Evolutionary conservation across 2,888 invertebrate species (phyloP).

Genomic region (Stenchaetothrips biformis): DNA sequence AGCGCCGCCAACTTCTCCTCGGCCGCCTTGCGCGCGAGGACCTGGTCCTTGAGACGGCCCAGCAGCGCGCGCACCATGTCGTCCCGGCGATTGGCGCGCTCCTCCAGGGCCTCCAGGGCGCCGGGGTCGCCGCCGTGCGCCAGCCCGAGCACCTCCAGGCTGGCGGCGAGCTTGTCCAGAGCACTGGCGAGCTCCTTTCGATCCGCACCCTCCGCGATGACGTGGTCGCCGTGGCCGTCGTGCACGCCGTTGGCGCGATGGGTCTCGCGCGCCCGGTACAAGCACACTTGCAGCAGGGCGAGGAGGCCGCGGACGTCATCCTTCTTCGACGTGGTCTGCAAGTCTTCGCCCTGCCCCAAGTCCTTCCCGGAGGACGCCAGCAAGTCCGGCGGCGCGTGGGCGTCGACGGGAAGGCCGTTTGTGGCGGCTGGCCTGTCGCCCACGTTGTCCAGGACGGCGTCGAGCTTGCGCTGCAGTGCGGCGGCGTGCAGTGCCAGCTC

Average conservation of each 20-base stretch:
- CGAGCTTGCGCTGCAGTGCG: background rate
- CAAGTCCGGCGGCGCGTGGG: background rate
- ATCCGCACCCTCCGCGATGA: background rate
- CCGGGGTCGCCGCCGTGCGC: background rate
- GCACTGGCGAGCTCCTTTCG: background rate
- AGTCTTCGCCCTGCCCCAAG: background rate
- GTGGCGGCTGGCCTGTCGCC: background rate
- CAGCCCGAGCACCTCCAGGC: background rate
- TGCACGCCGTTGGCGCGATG: too few species aligned
- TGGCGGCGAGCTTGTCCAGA: background rate
- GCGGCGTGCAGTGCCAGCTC: background rate
- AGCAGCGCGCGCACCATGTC: background rate
- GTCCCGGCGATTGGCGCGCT: background rate
- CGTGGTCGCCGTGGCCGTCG: background rate
- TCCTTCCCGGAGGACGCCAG: background rate
- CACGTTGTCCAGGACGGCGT: background rate
- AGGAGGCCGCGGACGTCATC: background rate
- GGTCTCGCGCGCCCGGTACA: background rate
- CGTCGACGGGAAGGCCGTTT: too few species aligned
- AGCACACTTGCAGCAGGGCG: background rate
- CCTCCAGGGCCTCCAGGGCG: background rate
- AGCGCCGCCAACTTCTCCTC: background rate
- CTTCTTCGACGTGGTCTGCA: background rate
- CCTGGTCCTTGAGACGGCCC: background rate
- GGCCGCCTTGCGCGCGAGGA: slow-evolving; percentile 10